Evolutionary conservation across 1,140 invertebrate species (phyloP).

Genomic region (Drosophila eugracilis): DNA sequence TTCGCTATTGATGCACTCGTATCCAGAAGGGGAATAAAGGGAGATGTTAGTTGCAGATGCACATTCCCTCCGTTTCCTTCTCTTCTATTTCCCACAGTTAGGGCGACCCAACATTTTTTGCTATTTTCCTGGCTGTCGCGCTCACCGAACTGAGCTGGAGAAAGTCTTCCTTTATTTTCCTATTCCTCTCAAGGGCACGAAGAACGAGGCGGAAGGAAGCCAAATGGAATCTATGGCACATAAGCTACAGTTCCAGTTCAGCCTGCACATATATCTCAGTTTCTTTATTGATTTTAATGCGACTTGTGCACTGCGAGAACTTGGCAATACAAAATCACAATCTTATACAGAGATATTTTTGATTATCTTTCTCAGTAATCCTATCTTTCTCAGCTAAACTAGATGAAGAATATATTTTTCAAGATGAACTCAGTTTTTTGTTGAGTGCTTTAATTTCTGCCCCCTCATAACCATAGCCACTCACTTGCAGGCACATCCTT

Average conservation of each 20-base stretch:
- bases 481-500: conserved; percentile 41
- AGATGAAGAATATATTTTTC: too few species aligned
- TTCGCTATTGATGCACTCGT: conserved; percentile 44
- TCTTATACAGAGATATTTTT: too few species aligned
- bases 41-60: conserved; percentile 22
- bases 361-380: too few species aligned
- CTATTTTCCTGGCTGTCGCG: conserved; percentile 50
- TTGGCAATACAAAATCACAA: too few species aligned
- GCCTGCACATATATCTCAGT: conserved; percentile 30
- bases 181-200: conserved; percentile 70
- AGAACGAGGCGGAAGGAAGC: conserved; percentile 36
- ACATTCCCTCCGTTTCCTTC: conserved; percentile 5
- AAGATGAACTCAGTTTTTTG: background rate
- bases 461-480: conserved; percentile 65
- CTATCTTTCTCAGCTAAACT: too few species aligned
- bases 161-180: conserved; percentile 27
- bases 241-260: conserved; percentile 56
- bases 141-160: conserved; percentile 15
- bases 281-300: conserved; percentile 73
- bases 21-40: background rate
- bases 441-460: background rate
- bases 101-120: conserved; percentile 35
- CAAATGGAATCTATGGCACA: conserved; percentile 68
- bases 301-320: conserved; percentile 9
- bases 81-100: conserved; percentile 1